Base-by-base conservation (phyloP, 2,888 invertebrate genomes). In the Melinaea marsaeus region DNA sequence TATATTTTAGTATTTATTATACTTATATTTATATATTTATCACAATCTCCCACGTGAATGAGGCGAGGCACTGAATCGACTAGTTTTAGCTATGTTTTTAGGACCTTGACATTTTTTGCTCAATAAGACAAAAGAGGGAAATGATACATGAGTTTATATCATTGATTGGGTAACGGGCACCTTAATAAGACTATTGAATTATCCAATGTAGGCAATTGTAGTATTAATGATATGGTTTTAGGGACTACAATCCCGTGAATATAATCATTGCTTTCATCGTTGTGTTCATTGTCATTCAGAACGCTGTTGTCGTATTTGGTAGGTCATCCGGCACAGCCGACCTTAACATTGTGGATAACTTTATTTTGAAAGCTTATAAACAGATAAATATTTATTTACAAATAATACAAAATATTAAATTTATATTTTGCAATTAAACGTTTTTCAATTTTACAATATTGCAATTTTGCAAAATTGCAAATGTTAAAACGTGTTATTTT, bases 261-360 rank as follows among this genome's bases (percentile, higher is more conserved):
- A 5, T 57, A 42, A 55, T 55, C 4, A 22, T 55, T 32, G 3
- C 33, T 59, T 45, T 45, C 42, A 9, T 11, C 9, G 42, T 42
- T 9, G 9, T 7, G 51, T 32, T 51, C 6, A 74, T 22, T 69
- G 64, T 61, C 66, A 76, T 75, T 74, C 76, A 60, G 59, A 48
- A 70, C 74, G 75, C 67, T 57, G 66, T 67, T 63, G 65, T 72
- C 71, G 68, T 69, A 71, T 76, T 75, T 72, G 75, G 77, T 70
- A 66, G 72, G 72, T 74, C 76, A 72, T 74, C 74, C 74, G 74
- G 75, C 72, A 71, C 63, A 64, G 57, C 64, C 60, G 75, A 74
- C 75, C 76, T 75, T 73, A 71, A 64, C 66, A 70, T 70, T 70
- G 67, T 72, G 69, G 73, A 42, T 6, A 42, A 42, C 42, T 9